Evolutionary conservation across 2,888 invertebrate species (phyloP), one percentile per base, ranked within the genome.

Genomic region (Hedychridium roseum): DNA sequence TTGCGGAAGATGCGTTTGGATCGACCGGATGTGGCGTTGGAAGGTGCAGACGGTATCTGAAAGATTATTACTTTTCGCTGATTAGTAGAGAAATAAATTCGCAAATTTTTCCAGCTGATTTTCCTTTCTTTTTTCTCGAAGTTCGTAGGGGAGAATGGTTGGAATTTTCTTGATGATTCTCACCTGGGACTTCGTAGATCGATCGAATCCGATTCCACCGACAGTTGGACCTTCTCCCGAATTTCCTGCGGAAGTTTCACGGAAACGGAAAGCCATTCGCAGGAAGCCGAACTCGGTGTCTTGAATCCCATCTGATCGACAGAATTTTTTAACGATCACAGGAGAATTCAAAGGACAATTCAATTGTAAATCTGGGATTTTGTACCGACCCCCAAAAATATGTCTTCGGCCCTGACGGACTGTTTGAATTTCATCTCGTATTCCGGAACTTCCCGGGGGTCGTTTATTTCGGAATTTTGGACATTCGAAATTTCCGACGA

Each of bases 351-450:
- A 9, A 23, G 5, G 5, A 6, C 23, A 5, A 23, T 6, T 5
- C 9, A 23, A 23, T 6, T 23, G 23, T 5, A 23, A 9, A 28
- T 28, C 11, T n/a, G n/a, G 7, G 5, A 7, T 3, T 9, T n/a
- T 4, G 12, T 31, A 48, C 48, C 43, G 32, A 90, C 91, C 82
- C 91, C 91, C 39, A 96, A 82, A 79, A 86, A 96, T 5, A 94
- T 85, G 78, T 96, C 94, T 76, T 93, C 91, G 0, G 94, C 85
- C 5, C 89, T 85, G 0, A 96, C 90, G 23, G 89, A 84, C 79
- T 96, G 96, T 63, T 90, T 89, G 78, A 92, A 95, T 58, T 87
- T 85, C 76, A 94, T 88, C 26, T 88, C 87, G 80, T 92, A 94
- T 58, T 84, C 83, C 0, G 92, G 92, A 15, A 82, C 80, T 70